phyloP scores from a whole-genome alignment of 1,140 invertebrate species.

The Caligus rogercresseyi region DNA sequence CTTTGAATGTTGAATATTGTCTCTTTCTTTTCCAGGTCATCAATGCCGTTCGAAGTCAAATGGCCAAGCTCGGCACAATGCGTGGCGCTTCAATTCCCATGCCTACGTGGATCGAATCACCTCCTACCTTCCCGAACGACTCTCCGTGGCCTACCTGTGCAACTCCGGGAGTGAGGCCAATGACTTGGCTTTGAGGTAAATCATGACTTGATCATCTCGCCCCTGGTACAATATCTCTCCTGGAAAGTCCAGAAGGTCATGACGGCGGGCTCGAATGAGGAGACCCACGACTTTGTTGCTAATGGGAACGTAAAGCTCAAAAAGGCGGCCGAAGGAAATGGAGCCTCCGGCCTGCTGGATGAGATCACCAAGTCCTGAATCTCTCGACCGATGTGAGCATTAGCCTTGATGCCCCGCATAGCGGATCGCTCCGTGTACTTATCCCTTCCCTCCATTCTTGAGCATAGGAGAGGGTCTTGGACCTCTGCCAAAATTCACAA shows the following conservation, averaged over 20 bases:
- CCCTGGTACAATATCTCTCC: slow-evolving; percentile 19
- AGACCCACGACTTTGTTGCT: slow-evolving; percentile 17
- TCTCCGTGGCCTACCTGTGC: slow-evolving; percentile 22
- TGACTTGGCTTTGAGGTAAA: slow-evolving; percentile 18
- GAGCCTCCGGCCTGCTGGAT: slow-evolving; percentile 3
- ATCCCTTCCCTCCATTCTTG: not conserved
- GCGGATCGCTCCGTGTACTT: not conserved
- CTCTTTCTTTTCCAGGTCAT: slow-evolving; percentile 22
- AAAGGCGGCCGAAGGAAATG: slow-evolving; percentile 13
- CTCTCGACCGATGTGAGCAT: not conserved
- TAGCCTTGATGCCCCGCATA: not conserved
- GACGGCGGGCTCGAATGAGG: slow-evolving; percentile 10
- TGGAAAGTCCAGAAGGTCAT: slow-evolving; percentile 12
- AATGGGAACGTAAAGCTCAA: slow-evolving; percentile 15
- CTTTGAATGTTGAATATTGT: slow-evolving; percentile 21
- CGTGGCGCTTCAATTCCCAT: not conserved
- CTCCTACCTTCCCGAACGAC: slow-evolving; percentile 21
- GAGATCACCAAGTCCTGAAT: slow-evolving; percentile 13
- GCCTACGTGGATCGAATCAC: slow-evolving; percentile 22
- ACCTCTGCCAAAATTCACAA: not conserved
- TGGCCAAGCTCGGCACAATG: slow-evolving; percentile 10
- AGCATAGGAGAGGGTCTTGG: not conserved
- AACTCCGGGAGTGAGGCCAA: slow-evolving; percentile 23
- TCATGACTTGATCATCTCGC: slow-evolving; percentile 4
- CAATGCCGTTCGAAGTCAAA: slow-evolving; percentile 24